Conservation (phyloP, 2,888 invertebrate genomes). For the Drosophila austrosaltans region DNA sequence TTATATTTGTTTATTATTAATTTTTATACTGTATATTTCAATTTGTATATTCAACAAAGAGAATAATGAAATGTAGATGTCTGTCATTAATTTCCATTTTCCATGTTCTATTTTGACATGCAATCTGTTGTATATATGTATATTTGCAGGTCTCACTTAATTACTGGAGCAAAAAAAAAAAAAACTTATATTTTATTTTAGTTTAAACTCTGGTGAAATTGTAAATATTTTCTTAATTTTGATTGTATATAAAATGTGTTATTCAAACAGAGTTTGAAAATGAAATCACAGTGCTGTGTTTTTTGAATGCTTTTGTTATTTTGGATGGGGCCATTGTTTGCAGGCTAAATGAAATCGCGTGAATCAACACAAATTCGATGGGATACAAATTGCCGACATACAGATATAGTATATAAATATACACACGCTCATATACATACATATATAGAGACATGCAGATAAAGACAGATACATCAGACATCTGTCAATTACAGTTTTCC, state of each 20-base stretch:
- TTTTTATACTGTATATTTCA: background rate
- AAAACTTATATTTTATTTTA: background rate
- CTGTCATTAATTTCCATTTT: background rate
- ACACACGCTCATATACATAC: slow-evolving; percentile 16
- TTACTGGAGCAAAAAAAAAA: slow-evolving; percentile 32
- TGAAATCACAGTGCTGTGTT: slow-evolving; percentile 53
- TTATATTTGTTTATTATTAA: background rate
- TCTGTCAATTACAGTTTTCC: slow-evolving; percentile 68
- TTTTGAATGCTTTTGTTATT: slow-evolving; percentile 34
- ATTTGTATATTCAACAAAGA: background rate
- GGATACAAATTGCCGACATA: slow-evolving; percentile 52
- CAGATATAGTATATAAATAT: too few relatives aligned
- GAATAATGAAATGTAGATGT: background rate
- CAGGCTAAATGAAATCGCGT: slow-evolving; percentile 61
- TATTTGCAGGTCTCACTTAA: slow-evolving; percentile 53
- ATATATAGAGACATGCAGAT: slow-evolving; percentile 18
- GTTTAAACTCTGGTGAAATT: slow-evolving; percentile 14
- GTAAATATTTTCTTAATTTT: slow-evolving; percentile 49
- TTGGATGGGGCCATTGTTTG: slow-evolving; percentile 47
- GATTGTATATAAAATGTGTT: slow-evolving; percentile 25
- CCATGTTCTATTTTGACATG: background rate
- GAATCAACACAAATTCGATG: slow-evolving; percentile 54
- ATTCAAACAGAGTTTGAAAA: slow-evolving; percentile 41
- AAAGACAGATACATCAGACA: slow-evolving; percentile 26
- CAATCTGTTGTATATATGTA: background rate